Conservation (phyloP, 1,140 invertebrate genomes). For the Delia radicum region DNA sequence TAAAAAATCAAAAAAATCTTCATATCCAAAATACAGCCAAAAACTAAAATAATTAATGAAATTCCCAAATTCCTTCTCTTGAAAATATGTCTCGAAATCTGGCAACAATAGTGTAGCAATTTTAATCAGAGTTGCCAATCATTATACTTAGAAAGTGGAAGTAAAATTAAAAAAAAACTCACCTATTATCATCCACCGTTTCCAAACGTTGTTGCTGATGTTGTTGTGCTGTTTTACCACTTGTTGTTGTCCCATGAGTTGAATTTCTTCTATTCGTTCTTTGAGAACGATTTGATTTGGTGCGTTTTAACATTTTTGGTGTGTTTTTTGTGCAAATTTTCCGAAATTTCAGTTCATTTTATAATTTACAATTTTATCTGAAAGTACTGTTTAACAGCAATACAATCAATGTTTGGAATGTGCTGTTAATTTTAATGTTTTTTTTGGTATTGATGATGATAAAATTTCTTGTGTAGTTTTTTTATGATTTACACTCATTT, state of each 20-base stretch:
- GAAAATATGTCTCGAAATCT: too few relatives aligned
- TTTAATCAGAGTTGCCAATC: too few relatives aligned
- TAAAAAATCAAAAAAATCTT: too few relatives aligned
- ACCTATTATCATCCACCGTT: constrained; percentile 5
- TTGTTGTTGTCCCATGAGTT: not conserved
- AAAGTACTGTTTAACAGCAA: not conserved
- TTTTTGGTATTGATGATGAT: not conserved
- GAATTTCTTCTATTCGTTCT: not conserved
- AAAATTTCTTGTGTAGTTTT: not conserved
- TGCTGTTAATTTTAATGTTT: not conserved
- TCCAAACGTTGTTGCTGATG: constrained; percentile 7
- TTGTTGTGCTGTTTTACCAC: not conserved
- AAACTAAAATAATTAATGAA: too few relatives aligned
- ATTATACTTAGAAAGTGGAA: too few relatives aligned
- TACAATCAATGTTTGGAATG: not conserved
- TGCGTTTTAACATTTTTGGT: constrained; percentile 25
- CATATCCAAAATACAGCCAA: too few relatives aligned
- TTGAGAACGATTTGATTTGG: constrained; percentile 25
- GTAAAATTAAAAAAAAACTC: not conserved
- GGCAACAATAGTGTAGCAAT: too few relatives aligned
- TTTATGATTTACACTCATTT: not conserved
- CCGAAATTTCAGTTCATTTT: not conserved
- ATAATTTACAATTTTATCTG: not conserved
- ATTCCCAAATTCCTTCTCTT: too few relatives aligned
- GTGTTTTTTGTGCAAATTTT: not conserved